These are phyloP conservation scores for Vandiemenella viatica DNA, from an alignment of 2,888 invertebrate species.

Conservation along the genomic window DNA sequence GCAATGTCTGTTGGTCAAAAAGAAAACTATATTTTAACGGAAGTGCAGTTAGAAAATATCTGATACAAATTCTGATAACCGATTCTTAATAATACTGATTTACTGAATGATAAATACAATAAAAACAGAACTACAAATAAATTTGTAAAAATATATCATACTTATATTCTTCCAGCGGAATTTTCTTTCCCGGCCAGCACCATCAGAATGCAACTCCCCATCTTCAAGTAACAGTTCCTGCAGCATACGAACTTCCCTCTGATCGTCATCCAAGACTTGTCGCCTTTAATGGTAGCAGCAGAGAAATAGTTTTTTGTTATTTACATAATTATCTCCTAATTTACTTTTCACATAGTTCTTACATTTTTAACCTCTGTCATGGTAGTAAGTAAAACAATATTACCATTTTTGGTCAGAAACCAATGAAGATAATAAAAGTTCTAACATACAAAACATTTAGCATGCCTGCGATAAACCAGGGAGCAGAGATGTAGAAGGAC, in stretches of 20 bases:
- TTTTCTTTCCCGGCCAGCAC: slow-evolving; percentile 57
- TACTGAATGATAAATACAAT: neutral
- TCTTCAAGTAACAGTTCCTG: slow-evolving; percentile 82
- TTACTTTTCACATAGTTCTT: neutral
- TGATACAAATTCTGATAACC: neutral
- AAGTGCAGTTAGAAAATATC: neutral
- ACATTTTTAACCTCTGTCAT: too few relatives aligned
- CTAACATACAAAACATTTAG: too few relatives aligned
- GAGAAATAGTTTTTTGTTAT: neutral
- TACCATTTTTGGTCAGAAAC: too few relatives aligned
- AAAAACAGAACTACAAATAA: neutral
- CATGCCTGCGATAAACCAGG: too few relatives aligned
- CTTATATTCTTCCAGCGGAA: slow-evolving; percentile 78
- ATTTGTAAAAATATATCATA: slow-evolving; percentile 24
- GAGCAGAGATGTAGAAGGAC: too few relatives aligned
- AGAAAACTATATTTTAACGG: neutral
- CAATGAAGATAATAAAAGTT: too few relatives aligned
- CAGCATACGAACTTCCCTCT: slow-evolving; percentile 63
- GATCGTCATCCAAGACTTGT: slow-evolving; percentile 74
- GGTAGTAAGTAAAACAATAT: too few relatives aligned
- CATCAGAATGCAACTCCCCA: slow-evolving; percentile 66
- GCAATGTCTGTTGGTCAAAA: slow-evolving; percentile 20
- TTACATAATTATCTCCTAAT: neutral
- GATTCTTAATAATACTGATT: neutral
- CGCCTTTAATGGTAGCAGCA: slow-evolving; percentile 36